phyloP scores from a whole-genome alignment of 2,797 vertebrate genomes.

The Hippocampus kuda region DNA sequence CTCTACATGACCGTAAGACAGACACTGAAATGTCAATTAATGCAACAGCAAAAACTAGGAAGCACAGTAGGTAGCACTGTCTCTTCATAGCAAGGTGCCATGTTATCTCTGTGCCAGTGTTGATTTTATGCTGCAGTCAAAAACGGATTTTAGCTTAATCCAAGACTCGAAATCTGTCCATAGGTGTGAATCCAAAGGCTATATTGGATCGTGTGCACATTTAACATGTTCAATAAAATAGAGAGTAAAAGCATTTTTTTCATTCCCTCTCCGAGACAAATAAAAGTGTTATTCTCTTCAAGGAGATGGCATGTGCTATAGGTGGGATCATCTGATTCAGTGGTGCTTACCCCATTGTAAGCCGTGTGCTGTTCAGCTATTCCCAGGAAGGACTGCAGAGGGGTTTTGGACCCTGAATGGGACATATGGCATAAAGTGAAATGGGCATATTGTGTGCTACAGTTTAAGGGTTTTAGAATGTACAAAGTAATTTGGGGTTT shows the following conservation, averaged over 20 bases:
- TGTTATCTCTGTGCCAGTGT: not conserved
- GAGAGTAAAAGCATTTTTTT: not conserved
- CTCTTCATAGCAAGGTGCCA: not conserved
- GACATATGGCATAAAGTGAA: not conserved
- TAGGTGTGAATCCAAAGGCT: not conserved
- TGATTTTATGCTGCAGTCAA: not conserved
- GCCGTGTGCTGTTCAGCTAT: conserved; percentile 89
- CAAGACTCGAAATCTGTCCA: not conserved
- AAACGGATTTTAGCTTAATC: not conserved
- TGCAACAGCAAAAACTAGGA: not conserved
- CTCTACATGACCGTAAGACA: conserved; percentile 59
- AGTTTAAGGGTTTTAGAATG: not conserved
- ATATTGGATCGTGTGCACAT: not conserved
- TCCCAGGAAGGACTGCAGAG: conserved; percentile 93
- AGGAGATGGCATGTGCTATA: not conserved
- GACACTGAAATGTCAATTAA: not conserved
- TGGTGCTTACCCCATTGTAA: conserved; percentile 76
- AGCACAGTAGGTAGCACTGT: not conserved
- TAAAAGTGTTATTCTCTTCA: not conserved
- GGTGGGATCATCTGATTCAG: not conserved
- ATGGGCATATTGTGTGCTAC: not conserved
- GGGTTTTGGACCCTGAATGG: conserved; percentile 79
- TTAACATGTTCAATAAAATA: not conserved
- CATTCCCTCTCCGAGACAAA: not conserved
- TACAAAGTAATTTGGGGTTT: not conserved